These are phyloP conservation scores for Rhadinocentrus ornatus DNA, from an alignment of 2,797 vertebrate genomes.

Conservation along the genomic window DNA sequence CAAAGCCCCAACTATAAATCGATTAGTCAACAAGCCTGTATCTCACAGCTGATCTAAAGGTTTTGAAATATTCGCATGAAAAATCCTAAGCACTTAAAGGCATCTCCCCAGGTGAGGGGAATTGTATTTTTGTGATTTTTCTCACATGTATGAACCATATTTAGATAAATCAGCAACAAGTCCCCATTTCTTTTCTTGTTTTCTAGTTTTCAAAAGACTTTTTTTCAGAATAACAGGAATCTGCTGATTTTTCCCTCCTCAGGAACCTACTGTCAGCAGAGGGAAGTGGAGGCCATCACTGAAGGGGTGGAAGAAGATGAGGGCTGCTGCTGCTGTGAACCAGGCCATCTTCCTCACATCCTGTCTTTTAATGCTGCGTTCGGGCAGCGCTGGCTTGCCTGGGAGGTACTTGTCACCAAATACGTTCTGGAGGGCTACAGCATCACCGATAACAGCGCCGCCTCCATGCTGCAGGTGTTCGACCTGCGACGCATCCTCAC, in stretches of 20 bases:
- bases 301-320: slow-evolving; percentile 99
- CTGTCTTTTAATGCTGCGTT: slow-evolving; percentile 97
- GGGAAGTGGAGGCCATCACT: slow-evolving; percentile 98
- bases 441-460: slow-evolving; percentile 97
- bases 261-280: slow-evolving; percentile 98
- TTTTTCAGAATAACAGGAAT: not conserved
- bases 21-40: not conserved
- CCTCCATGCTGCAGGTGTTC: slow-evolving; percentile 98
- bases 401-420: slow-evolving; percentile 97
- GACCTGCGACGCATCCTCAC: slow-evolving; percentile 96
- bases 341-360: slow-evolving; percentile 94
- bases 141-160: too few species aligned
- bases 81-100: too few species aligned
- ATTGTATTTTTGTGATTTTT: too few species aligned
- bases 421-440: slow-evolving; percentile 98
- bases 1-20: not conserved
- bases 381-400: slow-evolving; percentile 96
- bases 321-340: slow-evolving; percentile 97
- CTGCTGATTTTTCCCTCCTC: not conserved
- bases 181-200: too few species aligned
- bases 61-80: too few species aligned
- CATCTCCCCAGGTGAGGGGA: too few species aligned
- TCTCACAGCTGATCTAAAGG: too few species aligned
- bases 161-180: too few species aligned
- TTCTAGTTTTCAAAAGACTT: too few species aligned